Conservation (phyloP, 2,888 invertebrate species). For the Epinotia demarniana region DNA sequence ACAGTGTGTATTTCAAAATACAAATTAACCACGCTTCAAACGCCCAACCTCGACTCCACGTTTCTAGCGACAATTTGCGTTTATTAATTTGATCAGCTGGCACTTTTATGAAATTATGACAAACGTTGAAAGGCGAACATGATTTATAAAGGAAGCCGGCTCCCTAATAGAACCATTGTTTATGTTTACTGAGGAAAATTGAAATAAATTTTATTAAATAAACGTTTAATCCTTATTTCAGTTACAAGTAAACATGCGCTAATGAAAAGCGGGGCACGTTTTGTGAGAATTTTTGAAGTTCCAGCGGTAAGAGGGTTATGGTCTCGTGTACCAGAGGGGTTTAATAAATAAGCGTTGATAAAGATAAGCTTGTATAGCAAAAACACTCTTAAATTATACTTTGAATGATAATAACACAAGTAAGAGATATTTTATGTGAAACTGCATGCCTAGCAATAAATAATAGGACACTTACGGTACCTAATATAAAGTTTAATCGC, state of each 20-base stretch:
- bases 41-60: conserved; percentile 41
- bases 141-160: conserved; percentile 56
- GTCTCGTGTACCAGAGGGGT: neutral
- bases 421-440: too few species aligned
- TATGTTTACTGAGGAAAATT: conserved; percentile 48
- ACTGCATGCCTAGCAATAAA: too few species aligned
- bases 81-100: conserved; percentile 59
- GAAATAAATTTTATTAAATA: conserved; percentile 38
- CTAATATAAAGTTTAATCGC: too few species aligned
- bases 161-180: conserved; percentile 57
- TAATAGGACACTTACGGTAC: too few species aligned
- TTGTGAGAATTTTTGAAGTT: conserved; percentile 19
- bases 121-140: conserved; percentile 55
- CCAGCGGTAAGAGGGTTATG: conserved; percentile 17
- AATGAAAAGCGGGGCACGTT: conserved; percentile 36
- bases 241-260: conserved; percentile 28
- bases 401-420: too few species aligned
- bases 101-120: conserved; percentile 60
- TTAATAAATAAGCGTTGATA: neutral
- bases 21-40: conserved; percentile 12
- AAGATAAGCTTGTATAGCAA: neutral
- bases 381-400: too few species aligned
- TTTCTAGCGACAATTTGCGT: conserved; percentile 48
- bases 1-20: neutral
- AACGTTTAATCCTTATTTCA: conserved; percentile 32